These are phyloP conservation scores for Pluvianellus socialis DNA, from an alignment of 2,113 vertebrate genomes.

Conservation along the genomic window DNA sequence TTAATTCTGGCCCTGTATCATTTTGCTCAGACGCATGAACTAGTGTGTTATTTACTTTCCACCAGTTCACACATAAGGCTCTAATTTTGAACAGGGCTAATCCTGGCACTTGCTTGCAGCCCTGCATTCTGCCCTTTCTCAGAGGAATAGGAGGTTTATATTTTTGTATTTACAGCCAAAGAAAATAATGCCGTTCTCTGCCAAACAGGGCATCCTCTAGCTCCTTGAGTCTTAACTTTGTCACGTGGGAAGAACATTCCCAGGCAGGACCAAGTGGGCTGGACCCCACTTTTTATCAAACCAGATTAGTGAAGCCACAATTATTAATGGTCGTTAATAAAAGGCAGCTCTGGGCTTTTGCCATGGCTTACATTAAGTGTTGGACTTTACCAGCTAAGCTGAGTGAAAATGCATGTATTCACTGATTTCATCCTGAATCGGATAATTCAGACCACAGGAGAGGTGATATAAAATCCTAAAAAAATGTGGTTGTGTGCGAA, in stretches of 20 bases:
- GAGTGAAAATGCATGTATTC: background rate
- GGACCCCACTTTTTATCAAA: background rate
- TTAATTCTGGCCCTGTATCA: background rate
- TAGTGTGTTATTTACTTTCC: conserved; percentile 9
- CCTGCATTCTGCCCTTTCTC: background rate
- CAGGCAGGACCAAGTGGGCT: background rate
- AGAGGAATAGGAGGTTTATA: background rate
- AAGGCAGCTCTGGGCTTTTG: background rate
- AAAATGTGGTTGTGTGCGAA: background rate
- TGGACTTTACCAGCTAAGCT: background rate
- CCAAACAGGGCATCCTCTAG: background rate
- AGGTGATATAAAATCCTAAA: background rate
- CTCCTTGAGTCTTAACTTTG: background rate
- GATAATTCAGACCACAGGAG: background rate
- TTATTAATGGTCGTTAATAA: background rate
- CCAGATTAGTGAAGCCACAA: background rate
- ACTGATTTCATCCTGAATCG: background rate
- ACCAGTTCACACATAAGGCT: background rate
- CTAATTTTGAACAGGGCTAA: background rate
- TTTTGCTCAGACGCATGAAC: background rate
- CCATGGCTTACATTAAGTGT: background rate
- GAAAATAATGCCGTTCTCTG: background rate
- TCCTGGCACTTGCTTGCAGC: background rate
- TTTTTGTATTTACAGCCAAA: background rate
- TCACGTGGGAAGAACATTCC: background rate